Conservation (phyloP, 2,888 invertebrate species). For the Troilus luridus region DNA sequence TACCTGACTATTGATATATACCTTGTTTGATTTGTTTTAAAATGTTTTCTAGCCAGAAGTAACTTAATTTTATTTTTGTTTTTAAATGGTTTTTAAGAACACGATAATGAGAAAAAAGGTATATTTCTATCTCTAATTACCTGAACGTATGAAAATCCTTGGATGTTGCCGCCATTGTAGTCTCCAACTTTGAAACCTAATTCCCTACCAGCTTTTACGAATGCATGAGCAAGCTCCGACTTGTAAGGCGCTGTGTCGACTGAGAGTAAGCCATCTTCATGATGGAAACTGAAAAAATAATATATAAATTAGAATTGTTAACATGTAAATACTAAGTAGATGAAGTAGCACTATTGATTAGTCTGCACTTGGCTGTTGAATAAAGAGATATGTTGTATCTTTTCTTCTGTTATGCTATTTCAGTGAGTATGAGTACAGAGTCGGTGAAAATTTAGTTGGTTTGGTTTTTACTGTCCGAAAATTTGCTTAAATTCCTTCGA, state of each 20-base stretch:
- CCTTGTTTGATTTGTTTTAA: not conserved
- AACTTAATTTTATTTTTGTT: not conserved
- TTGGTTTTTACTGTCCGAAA: no score
- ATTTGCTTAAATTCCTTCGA: no score
- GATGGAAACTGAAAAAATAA: constrained; percentile 70
- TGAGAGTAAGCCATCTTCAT: constrained; percentile 74
- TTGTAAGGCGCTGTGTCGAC: constrained; percentile 73
- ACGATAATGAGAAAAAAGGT: not conserved
- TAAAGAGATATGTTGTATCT: no score
- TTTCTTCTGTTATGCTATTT: no score
- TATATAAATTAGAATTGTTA: no score
- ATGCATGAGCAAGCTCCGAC: constrained; percentile 74
- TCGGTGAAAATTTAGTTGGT: no score
- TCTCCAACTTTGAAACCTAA: constrained; percentile 75
- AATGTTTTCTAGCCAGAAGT: not conserved
- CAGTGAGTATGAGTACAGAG: no score
- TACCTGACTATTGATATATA: not conserved
- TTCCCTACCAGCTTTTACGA: constrained; percentile 76
- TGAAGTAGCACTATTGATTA: no score
- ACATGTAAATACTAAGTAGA: no score
- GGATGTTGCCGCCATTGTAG: constrained; percentile 75
- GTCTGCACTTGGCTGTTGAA: no score
- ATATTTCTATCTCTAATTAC: constrained; percentile 60
- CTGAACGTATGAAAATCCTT: constrained; percentile 77
- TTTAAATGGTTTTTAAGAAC: no score